Percentiles rank a stretch among this genome's conserved stretches.
These are phyloP conservation scores for Adelphocoris suturalis DNA, from an alignment of 2,888 invertebrate genomes.

Conservation along the genomic window DNA sequence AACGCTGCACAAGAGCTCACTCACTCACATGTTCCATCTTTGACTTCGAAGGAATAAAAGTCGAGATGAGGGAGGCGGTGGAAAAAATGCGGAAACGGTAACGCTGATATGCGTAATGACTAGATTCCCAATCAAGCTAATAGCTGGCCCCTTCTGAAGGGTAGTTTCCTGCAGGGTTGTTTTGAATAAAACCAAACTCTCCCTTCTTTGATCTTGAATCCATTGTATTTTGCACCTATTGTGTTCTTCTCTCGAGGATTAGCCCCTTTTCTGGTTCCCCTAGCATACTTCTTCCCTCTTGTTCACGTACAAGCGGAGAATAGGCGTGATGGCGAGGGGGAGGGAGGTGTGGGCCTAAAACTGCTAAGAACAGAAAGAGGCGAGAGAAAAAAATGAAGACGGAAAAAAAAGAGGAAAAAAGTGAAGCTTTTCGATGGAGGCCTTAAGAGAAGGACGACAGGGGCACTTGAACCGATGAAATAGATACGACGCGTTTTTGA, in stretches of 20 bases:
- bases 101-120: constrained; percentile 69
- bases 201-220: constrained; percentile 61
- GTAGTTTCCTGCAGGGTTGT: constrained; percentile 21
- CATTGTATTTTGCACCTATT: constrained; percentile 70
- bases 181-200: constrained; percentile 67
- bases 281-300: constrained; percentile 1
- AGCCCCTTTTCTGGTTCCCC: constrained; percentile 53
- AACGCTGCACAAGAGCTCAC: background rate
- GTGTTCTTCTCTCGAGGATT: constrained; percentile 66
- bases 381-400: constrained; percentile 20
- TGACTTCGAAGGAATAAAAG: background rate
- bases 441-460: constrained; percentile 38
- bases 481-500: constrained; percentile 66
- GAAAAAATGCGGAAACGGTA: constrained; percentile 21
- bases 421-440: constrained; percentile 48
- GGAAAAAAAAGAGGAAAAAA: constrained; percentile 4
- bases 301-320: constrained; percentile 49
- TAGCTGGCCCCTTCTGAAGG: constrained; percentile 46
- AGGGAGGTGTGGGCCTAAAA: constrained; percentile 19
- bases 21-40: background rate
- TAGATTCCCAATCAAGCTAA: constrained; percentile 71
- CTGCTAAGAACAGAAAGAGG: constrained; percentile 45
- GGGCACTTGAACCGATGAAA: constrained; percentile 67
- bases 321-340: background rate
- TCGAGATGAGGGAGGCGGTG: background rate